Percentiles rank a stretch among this genome's conserved stretches.
These are phyloP conservation scores for Momotus momota DNA, from an alignment of 2,797 vertebrate species.

Conservation along the genomic window DNA sequence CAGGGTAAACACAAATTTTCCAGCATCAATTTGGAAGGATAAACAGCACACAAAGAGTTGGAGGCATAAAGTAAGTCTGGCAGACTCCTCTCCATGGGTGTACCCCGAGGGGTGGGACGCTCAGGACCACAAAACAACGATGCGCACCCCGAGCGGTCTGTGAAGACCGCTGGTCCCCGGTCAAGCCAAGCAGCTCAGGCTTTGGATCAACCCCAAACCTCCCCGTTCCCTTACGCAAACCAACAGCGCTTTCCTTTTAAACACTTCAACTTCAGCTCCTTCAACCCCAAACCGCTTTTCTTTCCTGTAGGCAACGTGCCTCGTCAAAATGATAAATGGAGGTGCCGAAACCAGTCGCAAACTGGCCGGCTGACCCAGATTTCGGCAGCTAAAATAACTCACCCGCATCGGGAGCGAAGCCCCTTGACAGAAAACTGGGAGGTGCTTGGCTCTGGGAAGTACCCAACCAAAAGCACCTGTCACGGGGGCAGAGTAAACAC, in stretches of 20 bases:
- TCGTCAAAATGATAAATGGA: conserved; percentile 47
- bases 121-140: fast-evolving
- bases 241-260: background rate
- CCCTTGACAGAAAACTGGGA: fast-evolving
- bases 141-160: fast-evolving
- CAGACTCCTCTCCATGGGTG: fast-evolving
- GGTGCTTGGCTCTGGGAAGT: background rate
- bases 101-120: background rate
- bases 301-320: background rate
- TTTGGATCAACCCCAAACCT: background rate
- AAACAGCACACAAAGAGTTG: fast-evolving
- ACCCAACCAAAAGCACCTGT: background rate
- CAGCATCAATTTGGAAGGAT: background rate
- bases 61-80: background rate
- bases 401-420: fast-evolving
- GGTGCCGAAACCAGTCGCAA: background rate
- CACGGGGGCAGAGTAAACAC: background rate
- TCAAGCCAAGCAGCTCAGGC: too few relatives aligned
- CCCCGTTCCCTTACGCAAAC: background rate
- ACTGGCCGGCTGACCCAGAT: conserved; percentile 21
- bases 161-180: fast-evolving
- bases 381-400: background rate
- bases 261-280: background rate
- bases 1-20: background rate
- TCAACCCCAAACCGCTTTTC: background rate